Conservation (phyloP, 2,888 invertebrate genomes). For the Callosobruchus maculatus region DNA sequence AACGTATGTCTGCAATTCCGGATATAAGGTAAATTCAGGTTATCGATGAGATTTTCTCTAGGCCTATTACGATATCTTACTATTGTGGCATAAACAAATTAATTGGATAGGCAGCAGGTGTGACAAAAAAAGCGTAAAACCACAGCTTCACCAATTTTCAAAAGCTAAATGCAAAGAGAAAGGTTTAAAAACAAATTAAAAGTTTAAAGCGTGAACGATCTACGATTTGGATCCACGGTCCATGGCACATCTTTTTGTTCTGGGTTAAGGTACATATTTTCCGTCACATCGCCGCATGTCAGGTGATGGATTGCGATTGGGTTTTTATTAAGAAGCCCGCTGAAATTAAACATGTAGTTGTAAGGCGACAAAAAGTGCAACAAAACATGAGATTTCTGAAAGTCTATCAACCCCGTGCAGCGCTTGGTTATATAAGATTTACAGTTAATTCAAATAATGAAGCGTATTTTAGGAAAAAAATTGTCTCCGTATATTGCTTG, state of each 20-base stretch:
- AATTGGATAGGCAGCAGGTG: background rate
- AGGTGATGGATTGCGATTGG: background rate
- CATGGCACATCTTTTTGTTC: background rate
- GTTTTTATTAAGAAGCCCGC: too few relatives aligned
- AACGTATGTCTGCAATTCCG: background rate
- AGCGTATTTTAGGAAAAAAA: too few relatives aligned
- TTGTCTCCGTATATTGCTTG: too few relatives aligned
- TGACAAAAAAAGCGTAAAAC: background rate
- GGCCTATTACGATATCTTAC: background rate
- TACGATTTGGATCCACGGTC: background rate
- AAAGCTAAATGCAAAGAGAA: background rate
- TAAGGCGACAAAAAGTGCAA: too few relatives aligned
- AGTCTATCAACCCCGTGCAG: too few relatives aligned
- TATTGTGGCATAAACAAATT: background rate
- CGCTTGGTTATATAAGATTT: too few relatives aligned
- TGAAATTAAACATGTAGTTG: too few relatives aligned
- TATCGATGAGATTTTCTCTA: background rate
- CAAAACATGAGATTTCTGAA: too few relatives aligned
- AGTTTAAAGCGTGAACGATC: background rate
- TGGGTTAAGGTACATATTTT: background rate
- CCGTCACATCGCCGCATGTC: background rate
- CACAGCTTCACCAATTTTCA: background rate
- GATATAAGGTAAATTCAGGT: background rate
- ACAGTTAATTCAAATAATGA: too few relatives aligned
- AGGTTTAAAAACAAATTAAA: background rate